Evolutionary conservation across 1,140 invertebrate species (phyloP).

Genomic region (Drosophila orosa): DNA sequence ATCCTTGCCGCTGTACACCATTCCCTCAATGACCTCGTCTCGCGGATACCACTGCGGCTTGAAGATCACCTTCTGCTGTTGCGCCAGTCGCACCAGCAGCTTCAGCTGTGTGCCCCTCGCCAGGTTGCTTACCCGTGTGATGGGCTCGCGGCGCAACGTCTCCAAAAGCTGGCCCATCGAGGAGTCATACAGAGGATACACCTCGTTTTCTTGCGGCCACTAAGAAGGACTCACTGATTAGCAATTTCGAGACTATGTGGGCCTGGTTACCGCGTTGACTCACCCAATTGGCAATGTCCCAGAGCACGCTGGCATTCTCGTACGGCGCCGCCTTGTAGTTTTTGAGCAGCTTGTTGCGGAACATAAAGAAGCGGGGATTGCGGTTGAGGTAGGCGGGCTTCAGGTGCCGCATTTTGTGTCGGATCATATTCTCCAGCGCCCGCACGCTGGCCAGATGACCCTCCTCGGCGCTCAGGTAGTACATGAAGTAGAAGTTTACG

Average conservation of each 20-base stretch:
- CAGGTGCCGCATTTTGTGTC: constrained; percentile 74
- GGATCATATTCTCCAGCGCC: constrained; percentile 74
- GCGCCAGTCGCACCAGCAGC: constrained; percentile 90
- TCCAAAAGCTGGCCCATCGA: constrained; percentile 89
- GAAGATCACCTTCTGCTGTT: constrained; percentile 92
- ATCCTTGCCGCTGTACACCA: constrained; percentile 95
- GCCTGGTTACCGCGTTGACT: constrained; percentile 24
- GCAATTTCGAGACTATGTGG: background rate
- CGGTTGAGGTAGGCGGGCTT: constrained; percentile 82
- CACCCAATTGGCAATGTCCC: constrained; percentile 84
- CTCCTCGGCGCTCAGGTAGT: constrained; percentile 81
- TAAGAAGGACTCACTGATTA: constrained; percentile 77
- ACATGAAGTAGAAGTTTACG: constrained; percentile 84
- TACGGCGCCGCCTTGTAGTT: constrained; percentile 75
- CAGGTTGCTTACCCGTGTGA: constrained; percentile 90
- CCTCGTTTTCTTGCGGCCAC: constrained; percentile 89
- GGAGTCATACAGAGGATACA: constrained; percentile 88
- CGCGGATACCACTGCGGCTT: constrained; percentile 95
- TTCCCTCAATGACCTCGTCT: constrained; percentile 90
- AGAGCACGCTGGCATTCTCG: constrained; percentile 79
- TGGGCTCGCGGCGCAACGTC: constrained; percentile 88
- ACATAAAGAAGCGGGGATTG: constrained; percentile 83
- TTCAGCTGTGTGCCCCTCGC: constrained; percentile 95
- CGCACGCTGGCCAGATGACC: constrained; percentile 68
- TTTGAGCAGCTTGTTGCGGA: constrained; percentile 81